Evolutionary conservation across 2,888 invertebrate species (phyloP).

Genomic region (Smittia aterrima): DNA sequence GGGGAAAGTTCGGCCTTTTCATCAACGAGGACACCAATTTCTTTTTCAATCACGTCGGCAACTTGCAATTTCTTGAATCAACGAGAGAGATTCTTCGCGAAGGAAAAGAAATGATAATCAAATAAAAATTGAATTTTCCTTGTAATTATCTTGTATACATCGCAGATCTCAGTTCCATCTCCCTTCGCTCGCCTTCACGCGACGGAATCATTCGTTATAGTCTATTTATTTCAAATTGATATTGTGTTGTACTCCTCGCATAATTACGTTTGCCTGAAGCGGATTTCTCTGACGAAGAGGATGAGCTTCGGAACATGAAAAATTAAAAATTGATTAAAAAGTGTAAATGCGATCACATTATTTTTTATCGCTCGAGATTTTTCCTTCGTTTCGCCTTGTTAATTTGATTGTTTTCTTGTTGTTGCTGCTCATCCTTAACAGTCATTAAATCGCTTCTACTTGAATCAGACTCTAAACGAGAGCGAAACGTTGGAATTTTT

Average conservation of each 20-base stretch:
- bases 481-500: not conserved
- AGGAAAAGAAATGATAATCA: conserved; percentile 26
- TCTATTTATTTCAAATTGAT: conserved; percentile 41
- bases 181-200: not conserved
- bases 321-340: conserved; percentile 40
- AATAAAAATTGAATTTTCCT: conserved; percentile 38
- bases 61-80: not conserved
- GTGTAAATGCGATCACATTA: conserved; percentile 37
- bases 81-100: not conserved
- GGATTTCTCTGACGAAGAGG: not conserved
- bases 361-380: conserved; percentile 28
- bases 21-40: not conserved
- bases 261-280: conserved; percentile 23
- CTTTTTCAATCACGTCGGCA: not conserved
- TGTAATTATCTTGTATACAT: conserved; percentile 36
- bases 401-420: conserved; percentile 37
- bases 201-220: conserved; percentile 24
- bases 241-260: not conserved
- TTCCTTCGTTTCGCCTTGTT: conserved; percentile 32
- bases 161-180: not conserved
- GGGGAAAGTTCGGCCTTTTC: no score
- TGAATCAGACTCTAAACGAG: not conserved
- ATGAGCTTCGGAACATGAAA: not conserved
- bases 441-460: not conserved
- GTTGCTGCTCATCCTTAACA: not conserved